Evolutionary conservation across 2,797 vertebrate species (phyloP).

Genomic region (Manis javanica): DNA sequence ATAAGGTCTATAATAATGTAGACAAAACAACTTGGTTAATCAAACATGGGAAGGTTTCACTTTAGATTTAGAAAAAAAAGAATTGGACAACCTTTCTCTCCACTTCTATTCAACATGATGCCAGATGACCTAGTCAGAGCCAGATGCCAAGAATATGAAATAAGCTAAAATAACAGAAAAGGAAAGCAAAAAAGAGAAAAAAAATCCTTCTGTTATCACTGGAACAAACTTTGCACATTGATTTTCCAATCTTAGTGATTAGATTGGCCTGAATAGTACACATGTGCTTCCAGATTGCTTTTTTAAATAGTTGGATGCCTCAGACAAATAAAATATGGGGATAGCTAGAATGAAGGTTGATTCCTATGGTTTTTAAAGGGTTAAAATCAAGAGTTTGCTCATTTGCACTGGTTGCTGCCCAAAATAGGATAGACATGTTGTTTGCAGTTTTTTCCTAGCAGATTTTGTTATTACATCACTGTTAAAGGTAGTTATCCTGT

Average conservation of each 20-base stretch:
- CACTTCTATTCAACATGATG: background rate
- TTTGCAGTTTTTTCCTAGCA: background rate
- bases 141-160: background rate
- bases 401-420: background rate
- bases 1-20: background rate
- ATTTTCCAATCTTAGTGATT: background rate
- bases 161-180: background rate
- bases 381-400: background rate
- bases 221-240: background rate
- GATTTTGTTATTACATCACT: background rate
- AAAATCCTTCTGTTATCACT: background rate
- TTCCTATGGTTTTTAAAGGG: background rate
- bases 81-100: background rate
- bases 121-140: background rate
- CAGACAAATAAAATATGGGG: background rate
- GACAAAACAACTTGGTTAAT: background rate
- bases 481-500: background rate
- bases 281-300: background rate
- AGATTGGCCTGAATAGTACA: background rate
- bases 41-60: background rate
- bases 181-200: background rate
- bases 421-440: background rate
- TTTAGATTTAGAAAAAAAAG: background rate
- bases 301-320: background rate
- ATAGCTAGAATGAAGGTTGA: background rate